Evolutionary conservation across 2,797 vertebrate species (phyloP), one percentile per base, ranked within the genome.

Genomic region (Fundulus diaphanus): DNA sequence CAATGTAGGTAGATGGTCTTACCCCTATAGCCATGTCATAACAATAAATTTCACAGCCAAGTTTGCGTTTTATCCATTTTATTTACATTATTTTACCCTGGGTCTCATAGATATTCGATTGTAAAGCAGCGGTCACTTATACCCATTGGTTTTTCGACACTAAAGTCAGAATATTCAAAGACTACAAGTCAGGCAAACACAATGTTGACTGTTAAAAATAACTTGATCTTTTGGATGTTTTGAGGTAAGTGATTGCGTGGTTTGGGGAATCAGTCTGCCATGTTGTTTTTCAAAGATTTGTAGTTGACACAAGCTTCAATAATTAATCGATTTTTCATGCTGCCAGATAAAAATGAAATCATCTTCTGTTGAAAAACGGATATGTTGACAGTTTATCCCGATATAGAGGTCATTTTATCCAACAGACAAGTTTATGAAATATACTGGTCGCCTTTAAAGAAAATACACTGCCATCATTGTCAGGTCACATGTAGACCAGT

Each of bases 201-300:
- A 90, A 67, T 44, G 40, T 68, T 83, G 59, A 76, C 69, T 40
- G 77, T 77, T 81, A 81, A 83, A 74, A 90, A 76, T 91, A 89
- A 90, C 81, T 87, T 91, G 85, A 91, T 86, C 90, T 89, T 90
- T 87, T 91, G 93, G 94, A 94, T 93, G 88, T 93, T 78, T 59
- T 57, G 92, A 99, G 98, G 98, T 99, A 97, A 99, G 98, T 99
- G 95, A 94, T 82, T 88, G 82, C 90, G 93, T 96, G 90, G 94
- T 92, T 92, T 86, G 94, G 78, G 93, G 93, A 93, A 93, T 96
- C 96, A 97, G 95, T 96, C 96, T 96, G 96, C 88, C 76, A 51
- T 42, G 44, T 48, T 16, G 9, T 20, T 66, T 46, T 40, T 46
- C 18, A 35, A 46, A 63, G 40, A 61, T 20, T 49, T 27, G 1